phyloP scores from a whole-genome alignment of 1,140 invertebrate species.

The Plodia interpunctella region DNA sequence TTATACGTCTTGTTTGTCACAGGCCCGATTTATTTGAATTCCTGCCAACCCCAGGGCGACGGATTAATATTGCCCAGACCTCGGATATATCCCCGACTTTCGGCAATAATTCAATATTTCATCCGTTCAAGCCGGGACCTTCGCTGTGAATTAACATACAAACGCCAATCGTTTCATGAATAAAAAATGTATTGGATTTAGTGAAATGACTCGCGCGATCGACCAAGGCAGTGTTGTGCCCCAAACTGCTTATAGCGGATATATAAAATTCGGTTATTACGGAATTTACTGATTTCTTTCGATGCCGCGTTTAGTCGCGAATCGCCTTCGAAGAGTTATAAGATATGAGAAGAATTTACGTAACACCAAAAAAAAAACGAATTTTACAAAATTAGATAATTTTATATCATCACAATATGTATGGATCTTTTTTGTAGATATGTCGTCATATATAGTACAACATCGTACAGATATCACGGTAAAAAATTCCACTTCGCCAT shows the following conservation, averaged over 20 bases:
- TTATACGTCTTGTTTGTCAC: conserved; percentile 78
- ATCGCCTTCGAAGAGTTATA: conserved; percentile 17
- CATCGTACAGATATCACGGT: too few species aligned
- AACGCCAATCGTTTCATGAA: conserved; percentile 77
- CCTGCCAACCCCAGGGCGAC: conserved; percentile 61
- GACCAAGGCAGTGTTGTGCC: conserved; percentile 37
- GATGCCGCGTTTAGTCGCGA: conserved; percentile 32
- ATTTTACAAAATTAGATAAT: too few species aligned
- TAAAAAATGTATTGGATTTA: conserved; percentile 77
- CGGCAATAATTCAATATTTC: conserved; percentile 76
- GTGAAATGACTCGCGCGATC: conserved; percentile 62
- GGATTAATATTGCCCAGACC: conserved; percentile 71
- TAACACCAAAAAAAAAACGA: too few species aligned
- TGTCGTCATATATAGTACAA: too few species aligned
- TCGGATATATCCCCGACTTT: conserved; percentile 67
- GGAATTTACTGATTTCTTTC: conserved; percentile 34
- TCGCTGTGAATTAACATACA: conserved; percentile 73
- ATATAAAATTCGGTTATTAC: conserved; percentile 55
- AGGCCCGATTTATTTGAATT: conserved; percentile 77
- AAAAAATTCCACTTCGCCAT: conserved; percentile 60
- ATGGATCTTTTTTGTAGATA: too few species aligned
- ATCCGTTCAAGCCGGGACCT: conserved; percentile 63
- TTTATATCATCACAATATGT: too few species aligned
- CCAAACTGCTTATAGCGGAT: conserved; percentile 44
- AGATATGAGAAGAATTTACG: too few species aligned